These are phyloP conservation scores for Fragum sueziense DNA, from an alignment of 2,888 invertebrate species.

Conservation along the genomic window DNA sequence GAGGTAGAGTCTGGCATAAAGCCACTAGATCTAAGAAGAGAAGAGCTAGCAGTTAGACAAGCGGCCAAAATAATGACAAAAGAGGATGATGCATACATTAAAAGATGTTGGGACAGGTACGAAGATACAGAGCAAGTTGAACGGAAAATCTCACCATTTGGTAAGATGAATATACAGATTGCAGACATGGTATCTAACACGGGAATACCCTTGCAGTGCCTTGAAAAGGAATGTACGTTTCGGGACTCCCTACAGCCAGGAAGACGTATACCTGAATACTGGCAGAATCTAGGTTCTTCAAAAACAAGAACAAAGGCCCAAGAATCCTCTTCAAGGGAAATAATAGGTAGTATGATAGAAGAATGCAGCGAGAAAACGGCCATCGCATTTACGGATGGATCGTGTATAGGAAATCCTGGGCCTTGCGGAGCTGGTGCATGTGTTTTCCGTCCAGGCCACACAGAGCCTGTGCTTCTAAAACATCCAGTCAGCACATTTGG, in stretches of 20 bases:
- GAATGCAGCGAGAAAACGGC: neutral
- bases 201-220: neutral
- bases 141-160: too few species aligned
- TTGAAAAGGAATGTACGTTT: conserved; percentile 13
- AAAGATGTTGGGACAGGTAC: neutral
- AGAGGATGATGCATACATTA: neutral
- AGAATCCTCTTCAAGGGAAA: too few species aligned
- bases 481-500: too few species aligned
- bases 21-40: conserved; percentile 7
- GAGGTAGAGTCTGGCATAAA: conserved; percentile 21
- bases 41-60: conserved; percentile 15
- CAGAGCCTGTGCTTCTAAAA: too few species aligned
- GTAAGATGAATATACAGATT: too few species aligned
- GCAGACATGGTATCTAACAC: conserved; percentile 1
- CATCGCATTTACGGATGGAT: too few species aligned
- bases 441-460: too few species aligned
- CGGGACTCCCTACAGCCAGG: neutral
- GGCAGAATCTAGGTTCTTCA: conserved; percentile 10
- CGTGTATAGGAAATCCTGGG: too few species aligned
- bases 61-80: conserved; percentile 23
- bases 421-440: too few species aligned
- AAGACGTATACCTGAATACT: conserved; percentile 10
- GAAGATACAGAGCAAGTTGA: too few species aligned
- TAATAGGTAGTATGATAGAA: too few species aligned
- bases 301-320: neutral